Base-by-base conservation (phyloP, 2,797 vertebrate species). In the Ctenosaura bakeri region DNA sequence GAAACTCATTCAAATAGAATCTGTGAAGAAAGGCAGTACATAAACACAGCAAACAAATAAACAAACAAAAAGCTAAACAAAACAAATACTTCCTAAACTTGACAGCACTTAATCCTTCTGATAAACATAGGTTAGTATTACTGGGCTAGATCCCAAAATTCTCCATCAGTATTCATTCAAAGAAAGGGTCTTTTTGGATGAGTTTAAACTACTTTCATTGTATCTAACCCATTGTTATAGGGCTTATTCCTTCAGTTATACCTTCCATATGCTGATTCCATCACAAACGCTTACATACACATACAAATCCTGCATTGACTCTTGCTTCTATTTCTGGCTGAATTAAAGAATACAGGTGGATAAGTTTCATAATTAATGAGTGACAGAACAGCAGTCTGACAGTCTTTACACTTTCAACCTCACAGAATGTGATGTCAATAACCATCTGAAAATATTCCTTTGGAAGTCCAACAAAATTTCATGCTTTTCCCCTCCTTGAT, bases 271-370 rank as follows among this genome's bases (percentile, higher is more conserved):
- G 6, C 89, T 90, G 12, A 76, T 29, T 6, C 66, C 91, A 69
- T 69, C 5, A 24, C 7, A 69, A 32, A 69, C 26, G 26, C 64
- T 26, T 29, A 66, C 29, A 64, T 24, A 24, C 91, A 66, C 88
- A 46, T 90, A 92, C 85, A 71, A 90, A 91, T 92, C 88, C 42
- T 86, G 88, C 82, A 74, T 24, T 90, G 90, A 92, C 89, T 92
- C 81, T 93, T 59, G 59, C 50, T 85, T 94, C 93, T 94, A 95
- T 95, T 96, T 91, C 88, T 91, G 92, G 87, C 73, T 76, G 88
- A 0, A 12, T 88, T 0, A 0, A 80, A 86, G 74, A 1, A 56
- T 0, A n/a, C 62, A 81, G 93, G 88, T 89, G 88, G 93, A 94
- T 93, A 94, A 86, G 86, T 85, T 84, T 62, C 89, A 93, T 90